A percentile compares a stretch with the other conserved stretches of the same genome.
Evolutionary conservation across 2,888 invertebrate genomes (phyloP).

Genomic region (Leptinotarsa haldemani): DNA sequence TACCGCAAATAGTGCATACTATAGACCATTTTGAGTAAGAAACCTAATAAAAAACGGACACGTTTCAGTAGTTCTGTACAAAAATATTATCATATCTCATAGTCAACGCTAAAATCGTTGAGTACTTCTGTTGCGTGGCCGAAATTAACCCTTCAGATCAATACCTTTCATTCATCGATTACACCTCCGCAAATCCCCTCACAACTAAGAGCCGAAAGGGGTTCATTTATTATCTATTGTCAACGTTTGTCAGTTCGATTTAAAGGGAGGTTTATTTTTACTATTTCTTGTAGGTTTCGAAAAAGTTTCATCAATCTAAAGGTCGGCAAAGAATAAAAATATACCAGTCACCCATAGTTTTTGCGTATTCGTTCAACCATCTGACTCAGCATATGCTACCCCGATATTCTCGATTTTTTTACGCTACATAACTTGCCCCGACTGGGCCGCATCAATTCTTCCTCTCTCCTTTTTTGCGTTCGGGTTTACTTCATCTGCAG

Average conservation of each 20-base stretch:
- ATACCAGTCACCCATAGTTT: conserved; percentile 64
- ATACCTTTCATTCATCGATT: neutral
- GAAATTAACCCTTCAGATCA: neutral
- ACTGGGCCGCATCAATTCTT: conserved; percentile 43
- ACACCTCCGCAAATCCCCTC: conserved; percentile 1
- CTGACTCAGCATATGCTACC: conserved; percentile 65
- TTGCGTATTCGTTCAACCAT: conserved; percentile 48
- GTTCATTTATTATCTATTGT: conserved; percentile 60
- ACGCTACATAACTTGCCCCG: conserved; percentile 62
- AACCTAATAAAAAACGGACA: no score
- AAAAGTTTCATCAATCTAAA: conserved; percentile 61
- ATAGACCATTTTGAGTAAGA: no score
- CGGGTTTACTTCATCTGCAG: conserved; percentile 20
- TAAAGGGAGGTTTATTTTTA: conserved; percentile 61
- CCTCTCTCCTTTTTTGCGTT: conserved; percentile 45
- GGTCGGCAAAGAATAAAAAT: conserved; percentile 53
- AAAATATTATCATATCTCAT: neutral
- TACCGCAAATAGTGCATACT: no score
- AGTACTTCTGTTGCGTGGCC: neutral
- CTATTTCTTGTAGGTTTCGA: conserved; percentile 60
- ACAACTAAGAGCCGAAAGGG: conserved; percentile 21
- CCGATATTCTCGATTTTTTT: conserved; percentile 53
- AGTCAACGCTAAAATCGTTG: neutral
- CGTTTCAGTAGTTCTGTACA: no score
- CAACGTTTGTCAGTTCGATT: conserved; percentile 58